phyloP scores from a whole-genome alignment of 1,140 invertebrate species.

The Drosophila pruinosa region DNA sequence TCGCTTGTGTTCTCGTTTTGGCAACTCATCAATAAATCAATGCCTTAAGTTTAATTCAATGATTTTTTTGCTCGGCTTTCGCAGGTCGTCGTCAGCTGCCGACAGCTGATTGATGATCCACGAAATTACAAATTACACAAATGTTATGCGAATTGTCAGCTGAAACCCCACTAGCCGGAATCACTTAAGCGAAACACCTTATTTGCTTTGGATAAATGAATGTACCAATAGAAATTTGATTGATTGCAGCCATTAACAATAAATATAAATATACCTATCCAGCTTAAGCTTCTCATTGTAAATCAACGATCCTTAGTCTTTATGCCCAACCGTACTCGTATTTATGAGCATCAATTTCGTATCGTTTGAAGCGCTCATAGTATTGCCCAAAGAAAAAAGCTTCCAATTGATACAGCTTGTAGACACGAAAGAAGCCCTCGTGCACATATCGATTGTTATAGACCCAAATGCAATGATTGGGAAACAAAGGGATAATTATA shows the following conservation, averaged over 20 bases:
- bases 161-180: conserved; percentile 49
- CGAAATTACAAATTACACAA: conserved; percentile 80
- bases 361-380: conserved; percentile 24
- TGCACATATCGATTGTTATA: conserved; percentile 25
- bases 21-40: conserved; percentile 77
- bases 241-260: conserved; percentile 51
- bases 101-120: conserved; percentile 75
- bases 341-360: conserved; percentile 15
- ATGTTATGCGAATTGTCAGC: conserved; percentile 62
- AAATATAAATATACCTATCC: no score
- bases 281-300: no score
- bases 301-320: background rate
- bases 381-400: conserved; percentile 42
- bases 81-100: conserved; percentile 54
- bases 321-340: no score
- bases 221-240: conserved; percentile 53
- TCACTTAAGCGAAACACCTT: conserved; percentile 71
- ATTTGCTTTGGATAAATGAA: conserved; percentile 39
- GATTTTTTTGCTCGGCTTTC: conserved; percentile 32
- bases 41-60: conserved; percentile 31
- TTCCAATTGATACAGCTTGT: conserved; percentile 40
- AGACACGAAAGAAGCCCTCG: conserved; percentile 27
- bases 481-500: background rate
- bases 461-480: conserved; percentile 46
- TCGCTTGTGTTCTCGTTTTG: conserved; percentile 25